Evolutionary conservation across 2,113 vertebrate genomes (phyloP).

Genomic region (Sebastes fasciatus): DNA sequence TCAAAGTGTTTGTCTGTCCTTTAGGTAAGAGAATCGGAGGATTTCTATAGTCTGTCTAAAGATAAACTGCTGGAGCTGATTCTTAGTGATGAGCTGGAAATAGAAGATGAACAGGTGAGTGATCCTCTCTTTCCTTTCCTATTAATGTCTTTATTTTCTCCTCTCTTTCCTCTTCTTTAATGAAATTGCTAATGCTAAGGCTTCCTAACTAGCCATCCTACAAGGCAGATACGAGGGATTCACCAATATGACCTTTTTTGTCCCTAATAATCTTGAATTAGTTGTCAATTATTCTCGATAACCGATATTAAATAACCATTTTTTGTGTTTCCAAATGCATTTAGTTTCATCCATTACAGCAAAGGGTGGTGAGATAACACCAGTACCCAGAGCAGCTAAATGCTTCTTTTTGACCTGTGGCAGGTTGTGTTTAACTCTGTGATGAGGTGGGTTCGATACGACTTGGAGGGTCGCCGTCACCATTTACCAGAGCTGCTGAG

Average conservation of each 20-base stretch:
- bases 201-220: not conserved
- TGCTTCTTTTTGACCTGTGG: not conserved
- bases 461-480: conserved; percentile 85
- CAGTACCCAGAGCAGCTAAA: not conserved
- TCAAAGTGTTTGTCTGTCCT: not conserved
- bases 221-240: not conserved
- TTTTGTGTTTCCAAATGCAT: not conserved
- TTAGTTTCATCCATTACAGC: not conserved
- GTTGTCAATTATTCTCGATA: not conserved
- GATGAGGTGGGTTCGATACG: conserved; percentile 91
- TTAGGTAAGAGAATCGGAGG: conserved; percentile 88
- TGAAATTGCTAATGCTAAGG: not conserved
- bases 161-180: not conserved
- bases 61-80: conserved; percentile 92
- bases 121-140: not conserved
- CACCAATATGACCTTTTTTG: not conserved
- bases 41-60: conserved; percentile 92
- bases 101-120: conserved; percentile 89
- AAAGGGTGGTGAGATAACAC: not conserved
- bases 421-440: conserved; percentile 90
- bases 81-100: conserved; percentile 94
- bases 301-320: not conserved
- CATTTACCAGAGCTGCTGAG: conserved; percentile 90
- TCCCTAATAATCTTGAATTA: not conserved
- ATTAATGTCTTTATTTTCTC: not conserved